Percentiles rank a stretch among this genome's conserved stretches.
phyloP scores from a whole-genome alignment of 2,888 invertebrate species.

The Plemyria rubiginata region DNA sequence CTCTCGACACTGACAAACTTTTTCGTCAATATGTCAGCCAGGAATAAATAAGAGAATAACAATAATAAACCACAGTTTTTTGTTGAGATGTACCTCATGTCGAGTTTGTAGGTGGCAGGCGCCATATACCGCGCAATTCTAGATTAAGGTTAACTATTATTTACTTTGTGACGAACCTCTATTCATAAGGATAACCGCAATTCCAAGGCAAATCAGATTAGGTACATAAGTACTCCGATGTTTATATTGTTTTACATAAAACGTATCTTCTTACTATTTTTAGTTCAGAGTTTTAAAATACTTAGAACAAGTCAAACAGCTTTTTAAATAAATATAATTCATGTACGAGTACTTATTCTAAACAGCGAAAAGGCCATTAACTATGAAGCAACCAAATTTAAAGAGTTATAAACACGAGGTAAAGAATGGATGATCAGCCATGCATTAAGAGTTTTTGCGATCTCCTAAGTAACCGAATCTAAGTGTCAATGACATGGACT shows the following conservation, averaged over 20 bases:
- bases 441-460: conserved; percentile 51
- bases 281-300: too few relatives aligned
- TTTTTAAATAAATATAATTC: too few relatives aligned
- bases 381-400: conserved; percentile 1
- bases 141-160: conserved; percentile 7
- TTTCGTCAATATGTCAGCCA: too few relatives aligned
- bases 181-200: background rate
- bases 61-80: conserved; percentile 1
- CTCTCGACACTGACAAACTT: too few relatives aligned
- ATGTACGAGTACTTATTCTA: too few relatives aligned
- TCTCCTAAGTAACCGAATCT: conserved; percentile 44
- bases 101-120: conserved; percentile 10
- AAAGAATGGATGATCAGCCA: conserved; percentile 40
- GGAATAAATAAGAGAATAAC: too few relatives aligned
- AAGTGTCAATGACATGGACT: conserved; percentile 43
- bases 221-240: background rate
- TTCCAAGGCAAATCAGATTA: background rate
- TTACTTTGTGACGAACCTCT: background rate
- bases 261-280: too few relatives aligned
- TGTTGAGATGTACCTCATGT: background rate
- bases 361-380: conserved; percentile 15
- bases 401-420: conserved; percentile 9
- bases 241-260: too few relatives aligned
- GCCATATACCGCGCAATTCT: conserved; percentile 6
- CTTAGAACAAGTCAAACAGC: too few relatives aligned